A percentile compares a stretch with the other conserved stretches of the same genome.
These are phyloP conservation scores for Leptopilina syphax DNA, from an alignment of 2,888 invertebrate species.

Conservation along the genomic window DNA sequence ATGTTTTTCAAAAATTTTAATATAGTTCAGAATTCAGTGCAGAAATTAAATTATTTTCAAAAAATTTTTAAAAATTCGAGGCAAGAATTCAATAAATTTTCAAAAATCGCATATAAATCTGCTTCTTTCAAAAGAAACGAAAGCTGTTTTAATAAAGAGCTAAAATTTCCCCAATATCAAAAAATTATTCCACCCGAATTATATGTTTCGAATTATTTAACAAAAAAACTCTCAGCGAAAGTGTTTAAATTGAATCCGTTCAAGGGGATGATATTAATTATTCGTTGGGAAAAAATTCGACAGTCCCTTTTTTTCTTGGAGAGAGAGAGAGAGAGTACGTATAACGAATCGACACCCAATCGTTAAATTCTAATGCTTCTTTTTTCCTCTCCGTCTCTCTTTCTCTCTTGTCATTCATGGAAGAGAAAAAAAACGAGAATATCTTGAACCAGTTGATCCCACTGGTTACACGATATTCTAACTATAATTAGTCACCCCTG, in stretches of 20 bases:
- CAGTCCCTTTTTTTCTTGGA: background rate
- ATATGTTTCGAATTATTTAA: too few species aligned
- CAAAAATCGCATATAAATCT: too few species aligned
- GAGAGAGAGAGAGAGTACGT: background rate
- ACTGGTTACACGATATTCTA: conserved; percentile 28
- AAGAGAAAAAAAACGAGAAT: background rate
- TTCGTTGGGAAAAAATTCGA: conserved; percentile 44
- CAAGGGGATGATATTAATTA: conserved; percentile 49
- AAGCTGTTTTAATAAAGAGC: too few species aligned
- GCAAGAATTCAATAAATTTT: too few species aligned
- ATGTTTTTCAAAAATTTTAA: too few species aligned
- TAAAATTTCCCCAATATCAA: too few species aligned
- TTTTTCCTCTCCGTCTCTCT: background rate
- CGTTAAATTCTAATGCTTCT: conserved; percentile 59
- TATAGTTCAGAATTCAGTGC: too few species aligned
- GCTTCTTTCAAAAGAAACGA: too few species aligned
- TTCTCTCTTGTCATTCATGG: background rate
- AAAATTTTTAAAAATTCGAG: too few species aligned
- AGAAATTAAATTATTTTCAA: too few species aligned
- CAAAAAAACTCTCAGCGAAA: background rate
- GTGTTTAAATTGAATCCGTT: conserved; percentile 19
- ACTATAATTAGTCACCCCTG: conserved; percentile 35
- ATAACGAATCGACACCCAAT: conserved; percentile 56
- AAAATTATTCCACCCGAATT: too few species aligned
- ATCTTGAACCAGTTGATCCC: conserved; percentile 19